phyloP scores from a whole-genome alignment of 2,888 invertebrate species.

The Plebejus anna region DNA sequence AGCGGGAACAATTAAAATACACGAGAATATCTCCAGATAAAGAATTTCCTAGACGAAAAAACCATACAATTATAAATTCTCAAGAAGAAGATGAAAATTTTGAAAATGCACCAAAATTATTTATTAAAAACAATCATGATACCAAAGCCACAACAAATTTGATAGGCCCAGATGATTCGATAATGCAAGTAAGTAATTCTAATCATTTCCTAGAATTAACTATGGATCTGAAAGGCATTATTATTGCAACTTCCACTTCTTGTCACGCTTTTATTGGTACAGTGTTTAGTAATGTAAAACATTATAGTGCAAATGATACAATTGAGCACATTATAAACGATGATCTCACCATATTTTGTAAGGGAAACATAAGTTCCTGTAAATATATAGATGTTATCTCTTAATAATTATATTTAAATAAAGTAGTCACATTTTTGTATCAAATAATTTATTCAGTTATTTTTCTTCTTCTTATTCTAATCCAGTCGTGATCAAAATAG shows the following conservation, averaged over 20 bases:
- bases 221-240: slow-evolving; percentile 66
- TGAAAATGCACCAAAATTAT: background rate
- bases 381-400: slow-evolving; percentile 66
- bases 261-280: slow-evolving; percentile 71
- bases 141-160: background rate
- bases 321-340: slow-evolving; percentile 62
- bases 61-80: background rate
- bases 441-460: slow-evolving; percentile 43
- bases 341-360: slow-evolving; percentile 67
- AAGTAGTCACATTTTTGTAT: slow-evolving; percentile 33
- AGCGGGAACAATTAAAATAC: background rate
- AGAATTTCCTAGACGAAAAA: background rate
- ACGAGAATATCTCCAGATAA: background rate
- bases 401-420: slow-evolving; percentile 38
- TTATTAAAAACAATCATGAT: background rate
- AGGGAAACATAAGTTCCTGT: slow-evolving; percentile 65
- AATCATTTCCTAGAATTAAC: slow-evolving; percentile 39
- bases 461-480: slow-evolving; percentile 41
- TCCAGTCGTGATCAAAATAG: slow-evolving; percentile 72
- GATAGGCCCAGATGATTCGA: background rate
- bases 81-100: background rate
- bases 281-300: slow-evolving; percentile 56
- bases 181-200: background rate
- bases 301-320: slow-evolving; percentile 50
- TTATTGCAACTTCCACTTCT: slow-evolving; percentile 58